Base-by-base conservation (phyloP, 23 tunicate species). In the Phallusia fumigata region DNA sequence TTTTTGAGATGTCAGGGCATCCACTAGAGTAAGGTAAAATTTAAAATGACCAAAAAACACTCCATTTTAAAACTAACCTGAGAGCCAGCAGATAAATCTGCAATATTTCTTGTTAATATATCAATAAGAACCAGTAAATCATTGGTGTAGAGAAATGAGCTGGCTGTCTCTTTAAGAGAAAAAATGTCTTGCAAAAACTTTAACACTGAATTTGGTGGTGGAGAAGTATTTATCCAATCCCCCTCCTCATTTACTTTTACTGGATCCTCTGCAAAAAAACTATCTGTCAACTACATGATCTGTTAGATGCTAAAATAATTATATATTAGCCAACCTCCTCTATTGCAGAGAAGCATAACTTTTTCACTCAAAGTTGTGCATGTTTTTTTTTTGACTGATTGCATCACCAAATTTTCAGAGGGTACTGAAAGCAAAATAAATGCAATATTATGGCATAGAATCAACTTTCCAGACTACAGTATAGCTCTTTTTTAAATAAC, bases 121-220 rank as follows among this genome's bases (percentile, higher is more conserved):
- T 94, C 98, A 32, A 86, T 40, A 73, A 94, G 53, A 52, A 94
- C 98, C 21, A 80, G 50, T 44, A 94, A 76, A 85, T 94, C 98
- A 74, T 94, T 94, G 0, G 98, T 94, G 85, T 94, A 94, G 15
- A 94, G 80, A 65, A 94, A 94, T 24, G 72, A 53, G 19, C 19
- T 13, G 0, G 85, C 84, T 22, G 91, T 82, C 72, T 86, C 90
- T 18, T 51, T 52, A 34, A 86, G 79, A 5, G 94, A 82, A 82
- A 88, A 94, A 19, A 94, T 77, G 64, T 94, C 98, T 76, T 82
- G 91, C 30, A 94, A 35, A 78, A 94, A 94, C 72, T 94, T 94
- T 10, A 94, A n/a, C 31, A 94, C 94, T 0, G 98, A 94, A 11
- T 88, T 74, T 0, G 94, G 90, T 12, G 85, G 85, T 3, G 79